phyloP scores from a whole-genome alignment of 2,888 invertebrate species.

The Hydropsyche betteni region DNA sequence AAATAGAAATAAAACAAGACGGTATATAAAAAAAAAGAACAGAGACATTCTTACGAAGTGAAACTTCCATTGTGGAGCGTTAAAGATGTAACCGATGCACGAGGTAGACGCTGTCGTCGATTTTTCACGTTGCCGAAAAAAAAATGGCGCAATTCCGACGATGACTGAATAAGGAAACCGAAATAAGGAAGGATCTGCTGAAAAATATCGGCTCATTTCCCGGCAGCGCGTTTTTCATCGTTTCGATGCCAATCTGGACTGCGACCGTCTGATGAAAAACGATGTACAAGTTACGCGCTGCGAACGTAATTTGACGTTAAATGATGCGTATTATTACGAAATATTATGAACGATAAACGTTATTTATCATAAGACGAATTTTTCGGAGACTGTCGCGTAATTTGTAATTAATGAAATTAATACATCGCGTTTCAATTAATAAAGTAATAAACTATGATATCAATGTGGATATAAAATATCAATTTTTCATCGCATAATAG shows the following conservation, averaged over 20 bases:
- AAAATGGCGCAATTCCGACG: conserved; percentile 15
- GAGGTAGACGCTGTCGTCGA: background rate
- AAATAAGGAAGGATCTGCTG: background rate
- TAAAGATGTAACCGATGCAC: conserved; percentile 33
- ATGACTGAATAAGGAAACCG: conserved; percentile 36
- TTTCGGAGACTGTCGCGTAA: too few species aligned
- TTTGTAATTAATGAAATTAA: too few species aligned
- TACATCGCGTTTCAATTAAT: too few species aligned
- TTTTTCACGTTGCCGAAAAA: background rate
- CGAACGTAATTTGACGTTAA: background rate
- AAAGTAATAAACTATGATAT: too few species aligned
- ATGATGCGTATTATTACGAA: background rate
- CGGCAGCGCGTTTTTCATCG: conserved; percentile 1
- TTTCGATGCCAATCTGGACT: too few species aligned
- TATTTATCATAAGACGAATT: too few species aligned
- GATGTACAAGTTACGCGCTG: too few species aligned
- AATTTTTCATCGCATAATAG: too few species aligned
- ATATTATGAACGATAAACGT: background rate
- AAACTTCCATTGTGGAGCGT: conserved; percentile 40
- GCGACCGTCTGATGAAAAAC: background rate
- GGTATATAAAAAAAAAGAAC: conserved; percentile 33
- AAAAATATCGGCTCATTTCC: conserved; percentile 28
- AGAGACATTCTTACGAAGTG: conserved; percentile 39
- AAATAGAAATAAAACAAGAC: background rate
- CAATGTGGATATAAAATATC: too few species aligned